Evolutionary conservation across 1,140 invertebrate species (phyloP).

Genomic region (Lucilia cuprina): DNA sequence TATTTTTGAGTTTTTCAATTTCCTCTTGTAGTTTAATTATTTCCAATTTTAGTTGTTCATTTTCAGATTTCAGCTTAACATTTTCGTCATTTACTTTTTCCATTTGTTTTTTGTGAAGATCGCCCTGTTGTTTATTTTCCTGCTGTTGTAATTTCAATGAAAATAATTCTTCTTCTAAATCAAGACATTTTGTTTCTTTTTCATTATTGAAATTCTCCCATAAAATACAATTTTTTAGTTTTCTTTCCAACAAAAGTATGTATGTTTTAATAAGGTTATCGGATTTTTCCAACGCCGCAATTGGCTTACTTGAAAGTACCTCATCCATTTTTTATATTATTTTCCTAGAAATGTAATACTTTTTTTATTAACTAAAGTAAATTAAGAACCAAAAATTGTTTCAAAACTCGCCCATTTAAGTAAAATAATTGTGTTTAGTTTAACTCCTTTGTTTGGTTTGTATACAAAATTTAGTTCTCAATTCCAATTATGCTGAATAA

Average conservation of each 20-base stretch:
- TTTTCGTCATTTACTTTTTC: neutral
- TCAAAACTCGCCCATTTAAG: no score
- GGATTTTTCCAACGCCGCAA: neutral
- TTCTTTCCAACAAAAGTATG: neutral
- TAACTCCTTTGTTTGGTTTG: no score
- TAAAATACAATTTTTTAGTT: neutral
- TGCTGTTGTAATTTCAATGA: neutral
- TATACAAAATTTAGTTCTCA: no score
- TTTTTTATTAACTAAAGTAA: no score
- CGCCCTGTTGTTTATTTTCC: neutral
- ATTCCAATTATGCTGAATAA: no score
- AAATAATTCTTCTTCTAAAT: neutral
- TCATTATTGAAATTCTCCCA: neutral
- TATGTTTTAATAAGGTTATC: neutral
- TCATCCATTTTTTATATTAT: neutral
- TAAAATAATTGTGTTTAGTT: no score
- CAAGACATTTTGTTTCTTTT: neutral
- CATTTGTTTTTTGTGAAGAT: neutral
- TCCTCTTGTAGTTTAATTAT: neutral
- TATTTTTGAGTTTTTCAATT: no score
- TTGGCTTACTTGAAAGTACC: no score
- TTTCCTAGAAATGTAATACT: neutral
- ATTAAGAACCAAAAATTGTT: no score
- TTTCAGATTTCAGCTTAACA: neutral
- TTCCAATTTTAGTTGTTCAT: neutral